Conservation (phyloP, 2,888 invertebrate species). For the Habrosyne pyritoides region DNA sequence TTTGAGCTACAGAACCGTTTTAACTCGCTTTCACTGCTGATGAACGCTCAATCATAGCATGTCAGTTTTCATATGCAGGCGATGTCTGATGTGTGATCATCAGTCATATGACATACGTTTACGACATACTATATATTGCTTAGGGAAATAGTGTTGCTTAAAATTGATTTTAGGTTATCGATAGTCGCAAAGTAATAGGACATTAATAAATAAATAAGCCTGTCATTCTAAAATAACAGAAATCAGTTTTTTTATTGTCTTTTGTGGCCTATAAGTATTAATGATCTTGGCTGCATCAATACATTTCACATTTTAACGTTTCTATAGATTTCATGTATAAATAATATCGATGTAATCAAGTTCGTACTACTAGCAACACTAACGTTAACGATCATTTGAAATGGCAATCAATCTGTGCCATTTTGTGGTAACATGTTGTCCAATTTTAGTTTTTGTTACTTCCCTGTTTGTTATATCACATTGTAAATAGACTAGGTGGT, state of each 20-base stretch:
- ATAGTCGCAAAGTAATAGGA: background rate
- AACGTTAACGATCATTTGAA: background rate
- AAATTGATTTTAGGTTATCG: background rate
- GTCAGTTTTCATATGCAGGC: constrained; percentile 28
- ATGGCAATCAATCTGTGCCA: background rate
- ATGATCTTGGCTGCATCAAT: background rate
- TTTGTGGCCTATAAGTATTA: too few relatives aligned
- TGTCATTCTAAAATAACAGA: too few relatives aligned
- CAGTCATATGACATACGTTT: constrained; percentile 12
- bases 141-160: background rate
- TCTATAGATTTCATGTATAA: background rate
- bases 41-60: constrained; percentile 31
- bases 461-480: background rate
- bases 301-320: background rate
- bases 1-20: constrained; percentile 14
- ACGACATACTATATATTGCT: background rate
- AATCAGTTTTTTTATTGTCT: too few relatives aligned
- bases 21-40: constrained; percentile 38
- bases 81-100: constrained; percentile 13
- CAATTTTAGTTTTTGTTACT: background rate
- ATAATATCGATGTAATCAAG: background rate
- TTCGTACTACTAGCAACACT: background rate
- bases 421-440: background rate
- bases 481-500: background rate
- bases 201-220: too few relatives aligned